Evolutionary conservation across 1,140 invertebrate genomes (phyloP).

Genomic region (Drosophila kurseongensis): DNA sequence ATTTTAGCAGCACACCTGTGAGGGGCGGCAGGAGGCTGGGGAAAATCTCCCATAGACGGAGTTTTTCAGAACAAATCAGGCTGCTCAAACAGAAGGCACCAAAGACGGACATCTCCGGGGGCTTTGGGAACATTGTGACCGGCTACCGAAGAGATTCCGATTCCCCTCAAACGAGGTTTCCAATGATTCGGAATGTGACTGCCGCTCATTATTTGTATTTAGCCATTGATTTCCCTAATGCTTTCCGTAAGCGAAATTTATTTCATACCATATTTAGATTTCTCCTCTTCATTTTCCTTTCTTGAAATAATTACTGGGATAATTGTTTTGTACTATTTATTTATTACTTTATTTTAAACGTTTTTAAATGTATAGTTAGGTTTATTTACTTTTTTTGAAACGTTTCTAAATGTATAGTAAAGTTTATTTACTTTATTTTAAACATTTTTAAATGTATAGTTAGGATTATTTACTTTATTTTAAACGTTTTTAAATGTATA

Average conservation of each 20-base stretch:
- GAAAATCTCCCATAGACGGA: conserved; percentile 22
- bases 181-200: conserved; percentile 20
- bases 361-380: no score
- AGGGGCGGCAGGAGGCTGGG: not conserved
- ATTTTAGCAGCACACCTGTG: conserved; percentile 56
- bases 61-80: conserved; percentile 37
- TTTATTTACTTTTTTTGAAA: no score
- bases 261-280: not conserved
- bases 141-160: conserved; percentile 5
- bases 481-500: no score
- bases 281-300: not conserved
- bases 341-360: no score
- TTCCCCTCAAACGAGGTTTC: conserved; percentile 14
- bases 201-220: conserved; percentile 28
- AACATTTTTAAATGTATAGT: no score
- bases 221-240: conserved; percentile 32
- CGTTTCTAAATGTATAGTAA: no score
- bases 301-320: no score
- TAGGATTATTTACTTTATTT: no score
- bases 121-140: conserved; percentile 36
- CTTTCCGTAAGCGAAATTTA: conserved; percentile 11
- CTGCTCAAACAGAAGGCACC: conserved; percentile 17
- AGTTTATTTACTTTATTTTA: no score
- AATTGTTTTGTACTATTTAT: no score
- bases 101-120: conserved; percentile 45